phyloP scores from a whole-genome alignment of 2,113 vertebrate genomes.

The Bufo bufo region DNA sequence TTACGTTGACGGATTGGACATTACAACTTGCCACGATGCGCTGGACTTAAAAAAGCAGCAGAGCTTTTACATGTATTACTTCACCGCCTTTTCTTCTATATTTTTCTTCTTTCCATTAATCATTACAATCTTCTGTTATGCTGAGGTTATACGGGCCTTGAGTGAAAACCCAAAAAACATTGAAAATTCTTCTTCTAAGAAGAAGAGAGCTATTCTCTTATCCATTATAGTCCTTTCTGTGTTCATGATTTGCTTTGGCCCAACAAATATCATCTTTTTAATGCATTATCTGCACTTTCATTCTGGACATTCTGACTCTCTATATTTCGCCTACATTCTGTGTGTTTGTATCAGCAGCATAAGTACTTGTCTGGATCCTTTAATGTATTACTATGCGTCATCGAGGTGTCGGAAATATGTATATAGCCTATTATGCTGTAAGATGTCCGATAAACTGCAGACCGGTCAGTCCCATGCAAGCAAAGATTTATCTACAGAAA shows the following conservation, averaged over 20 bases:
- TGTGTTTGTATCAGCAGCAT: not conserved
- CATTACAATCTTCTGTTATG: slow-evolving; percentile 80
- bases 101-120: slow-evolving; percentile 89
- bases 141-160: slow-evolving; percentile 83
- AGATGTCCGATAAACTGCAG: too few relatives aligned
- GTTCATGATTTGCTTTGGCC: slow-evolving; percentile 79
- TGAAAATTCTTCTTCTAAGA: too few relatives aligned
- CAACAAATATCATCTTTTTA: slow-evolving; percentile 74
- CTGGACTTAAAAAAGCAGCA: slow-evolving; percentile 69
- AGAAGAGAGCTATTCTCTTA: too few relatives aligned
- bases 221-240: too few relatives aligned
- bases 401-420: not conserved
- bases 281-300: too few relatives aligned
- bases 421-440: not conserved
- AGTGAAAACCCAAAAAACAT: slow-evolving; percentile 66
- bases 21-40: slow-evolving; percentile 71
- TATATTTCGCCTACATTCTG: too few relatives aligned
- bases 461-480: too few relatives aligned
- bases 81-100: slow-evolving; percentile 80
- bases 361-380: slow-evolving; percentile 82
- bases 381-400: slow-evolving; percentile 91
- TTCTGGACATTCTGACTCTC: too few relatives aligned
- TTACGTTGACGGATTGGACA: slow-evolving; percentile 73
- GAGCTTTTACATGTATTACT: slow-evolving; percentile 82
- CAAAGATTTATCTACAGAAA: too few relatives aligned